These are phyloP conservation scores for Tinea trinotella DNA, from an alignment of 2,888 invertebrate species.

Conservation along the genomic window DNA sequence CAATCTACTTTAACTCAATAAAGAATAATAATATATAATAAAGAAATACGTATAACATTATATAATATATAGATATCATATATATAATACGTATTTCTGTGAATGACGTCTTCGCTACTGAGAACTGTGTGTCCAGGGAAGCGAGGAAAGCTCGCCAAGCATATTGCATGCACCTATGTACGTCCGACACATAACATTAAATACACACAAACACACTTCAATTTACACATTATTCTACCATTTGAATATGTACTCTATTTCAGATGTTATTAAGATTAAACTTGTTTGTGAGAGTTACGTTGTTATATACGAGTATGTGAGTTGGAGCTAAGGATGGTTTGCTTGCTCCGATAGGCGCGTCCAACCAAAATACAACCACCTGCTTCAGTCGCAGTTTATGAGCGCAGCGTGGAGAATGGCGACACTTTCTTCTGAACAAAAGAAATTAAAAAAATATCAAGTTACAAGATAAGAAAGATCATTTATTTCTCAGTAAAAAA, in stretches of 20 bases:
- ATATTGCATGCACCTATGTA: conserved; percentile 7
- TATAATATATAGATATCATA: neutral
- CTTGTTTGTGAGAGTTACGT: neutral
- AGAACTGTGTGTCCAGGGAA: neutral
- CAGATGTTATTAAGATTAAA: neutral
- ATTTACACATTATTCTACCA: conserved; percentile 2
- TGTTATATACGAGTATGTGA: neutral
- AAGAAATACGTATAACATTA: too few relatives aligned
- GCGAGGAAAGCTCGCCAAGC: neutral
- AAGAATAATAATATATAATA: too few relatives aligned
- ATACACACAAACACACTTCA: neutral
- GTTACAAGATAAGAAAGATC: too few relatives aligned
- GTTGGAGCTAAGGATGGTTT: neutral
- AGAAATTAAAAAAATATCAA: too few relatives aligned
- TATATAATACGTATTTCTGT: neutral
- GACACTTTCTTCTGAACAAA: too few relatives aligned
- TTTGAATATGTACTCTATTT: neutral
- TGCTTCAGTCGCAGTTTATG: conserved; percentile 27
- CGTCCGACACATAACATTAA: conserved; percentile 7
- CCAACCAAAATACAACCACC: conserved; percentile 69
- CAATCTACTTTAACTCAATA: too few relatives aligned
- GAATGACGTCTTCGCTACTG: neutral
- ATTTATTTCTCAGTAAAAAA: too few relatives aligned
- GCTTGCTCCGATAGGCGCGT: conserved; percentile 25
- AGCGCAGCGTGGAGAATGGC: neutral